These are phyloP conservation scores for Drosophila picticornis DNA, from an alignment of 2,888 invertebrate species.

Conservation along the genomic window DNA sequence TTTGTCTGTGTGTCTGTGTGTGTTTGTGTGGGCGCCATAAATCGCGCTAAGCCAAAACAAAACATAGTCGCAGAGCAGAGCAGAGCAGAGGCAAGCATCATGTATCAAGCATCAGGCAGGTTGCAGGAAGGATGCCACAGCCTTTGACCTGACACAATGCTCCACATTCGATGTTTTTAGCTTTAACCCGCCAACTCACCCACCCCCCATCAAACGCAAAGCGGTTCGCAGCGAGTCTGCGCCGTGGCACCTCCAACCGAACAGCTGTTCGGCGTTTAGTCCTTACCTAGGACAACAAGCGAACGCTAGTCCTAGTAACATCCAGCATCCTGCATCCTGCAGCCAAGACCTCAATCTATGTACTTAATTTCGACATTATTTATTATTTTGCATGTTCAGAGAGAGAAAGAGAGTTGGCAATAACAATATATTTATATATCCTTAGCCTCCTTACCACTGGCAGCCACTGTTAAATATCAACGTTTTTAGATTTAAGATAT, in stretches of 20 bases:
- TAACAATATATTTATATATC: conserved; percentile 35
- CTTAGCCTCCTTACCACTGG: conserved; percentile 30
- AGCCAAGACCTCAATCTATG: neutral
- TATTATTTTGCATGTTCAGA: conserved; percentile 1
- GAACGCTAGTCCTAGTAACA: conserved; percentile 18
- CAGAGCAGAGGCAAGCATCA: conserved; percentile 45
- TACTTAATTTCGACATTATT: neutral
- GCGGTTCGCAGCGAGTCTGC: conserved; percentile 54
- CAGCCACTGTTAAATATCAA: neutral
- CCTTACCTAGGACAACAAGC: conserved; percentile 76
- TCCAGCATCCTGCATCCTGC: conserved; percentile 1
- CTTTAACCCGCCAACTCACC: neutral
- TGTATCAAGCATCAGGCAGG: conserved; percentile 56
- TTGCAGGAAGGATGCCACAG: conserved; percentile 41
- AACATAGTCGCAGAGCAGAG: conserved; percentile 49
- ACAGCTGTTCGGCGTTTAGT: conserved; percentile 62
- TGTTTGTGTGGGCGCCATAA: conserved; percentile 58
- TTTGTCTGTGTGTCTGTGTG: conserved; percentile 13
- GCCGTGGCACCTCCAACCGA: conserved; percentile 37
- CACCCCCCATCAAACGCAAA: neutral
- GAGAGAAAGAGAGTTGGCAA: conserved; percentile 13
- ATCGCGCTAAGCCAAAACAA: conserved; percentile 78
- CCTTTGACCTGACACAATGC: conserved; percentile 82
- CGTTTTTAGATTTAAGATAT: neutral
- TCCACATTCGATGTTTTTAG: conserved; percentile 79